phyloP scores from a whole-genome alignment of 2,888 invertebrate species.

The Chrysolina haemoptera region DNA sequence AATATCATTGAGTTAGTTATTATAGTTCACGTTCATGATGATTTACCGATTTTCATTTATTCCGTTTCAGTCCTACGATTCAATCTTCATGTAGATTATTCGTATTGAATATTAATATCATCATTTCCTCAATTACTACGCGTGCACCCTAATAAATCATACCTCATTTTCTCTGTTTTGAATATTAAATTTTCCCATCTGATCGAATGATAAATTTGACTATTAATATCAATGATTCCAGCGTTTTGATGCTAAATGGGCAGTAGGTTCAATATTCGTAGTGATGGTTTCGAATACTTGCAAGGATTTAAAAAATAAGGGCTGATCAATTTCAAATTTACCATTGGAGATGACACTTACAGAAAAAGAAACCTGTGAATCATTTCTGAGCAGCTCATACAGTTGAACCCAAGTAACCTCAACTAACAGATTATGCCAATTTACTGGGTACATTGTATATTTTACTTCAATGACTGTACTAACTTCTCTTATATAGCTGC shows the following conservation, averaged over 20 bases:
- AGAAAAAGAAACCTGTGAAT: too few relatives aligned
- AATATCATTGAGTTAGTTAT: background rate
- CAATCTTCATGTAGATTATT: conserved; percentile 29
- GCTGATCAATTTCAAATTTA: too few relatives aligned
- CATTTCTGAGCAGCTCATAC: too few relatives aligned
- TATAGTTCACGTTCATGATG: conserved; percentile 9
- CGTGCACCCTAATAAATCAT: conserved; percentile 25
- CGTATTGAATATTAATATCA: conserved; percentile 24
- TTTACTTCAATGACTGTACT: too few relatives aligned
- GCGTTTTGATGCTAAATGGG: background rate
- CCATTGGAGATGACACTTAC: too few relatives aligned
- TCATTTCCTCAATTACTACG: conserved; percentile 23
- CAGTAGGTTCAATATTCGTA: too few relatives aligned
- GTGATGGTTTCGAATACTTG: too few relatives aligned
- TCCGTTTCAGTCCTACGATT: conserved; percentile 17
- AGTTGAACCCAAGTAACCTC: too few relatives aligned
- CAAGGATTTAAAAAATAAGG: too few relatives aligned
- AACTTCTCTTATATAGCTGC: too few relatives aligned
- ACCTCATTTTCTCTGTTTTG: conserved; percentile 21
- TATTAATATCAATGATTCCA: background rate
- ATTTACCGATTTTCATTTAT: conserved; percentile 23
- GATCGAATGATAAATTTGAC: background rate
- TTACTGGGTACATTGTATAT: too few relatives aligned
- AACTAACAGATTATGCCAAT: too few relatives aligned
- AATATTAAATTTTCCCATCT: conserved; percentile 23